Percentiles rank a stretch among this genome's conserved stretches.
These are phyloP conservation scores for Xanthia togata DNA, from an alignment of 2,888 invertebrate species.

Conservation along the genomic window DNA sequence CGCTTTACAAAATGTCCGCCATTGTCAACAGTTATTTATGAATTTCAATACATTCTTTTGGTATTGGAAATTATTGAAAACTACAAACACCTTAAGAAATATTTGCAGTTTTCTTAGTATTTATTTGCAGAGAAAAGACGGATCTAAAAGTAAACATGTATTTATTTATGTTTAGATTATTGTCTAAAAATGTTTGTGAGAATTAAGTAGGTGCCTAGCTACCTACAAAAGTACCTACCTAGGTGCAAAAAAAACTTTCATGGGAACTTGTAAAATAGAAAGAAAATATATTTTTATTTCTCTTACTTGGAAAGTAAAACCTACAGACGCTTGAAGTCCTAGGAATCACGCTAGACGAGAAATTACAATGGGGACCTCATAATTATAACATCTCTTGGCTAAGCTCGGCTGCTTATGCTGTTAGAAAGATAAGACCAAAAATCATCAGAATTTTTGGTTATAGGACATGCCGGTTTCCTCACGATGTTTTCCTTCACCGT, in stretches of 20 bases:
- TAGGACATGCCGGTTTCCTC: too few species aligned
- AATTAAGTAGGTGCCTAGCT: background rate
- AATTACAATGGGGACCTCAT: too few species aligned
- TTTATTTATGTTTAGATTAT: background rate
- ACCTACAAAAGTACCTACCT: background rate
- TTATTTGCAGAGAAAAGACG: slow-evolving; percentile 1
- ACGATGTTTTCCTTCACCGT: too few species aligned
- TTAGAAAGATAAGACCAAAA: too few species aligned
- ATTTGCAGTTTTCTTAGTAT: slow-evolving; percentile 24
- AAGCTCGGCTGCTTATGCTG: too few species aligned
- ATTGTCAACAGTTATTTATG: slow-evolving; percentile 76
- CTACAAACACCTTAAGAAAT: slow-evolving; percentile 40
- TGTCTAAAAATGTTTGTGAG: background rate
- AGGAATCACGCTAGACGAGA: too few species aligned
- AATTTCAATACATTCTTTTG: slow-evolving; percentile 63
- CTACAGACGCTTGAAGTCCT: too few species aligned
- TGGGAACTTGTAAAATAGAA: background rate
- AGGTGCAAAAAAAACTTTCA: background rate
- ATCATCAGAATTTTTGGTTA: too few species aligned
- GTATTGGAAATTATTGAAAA: slow-evolving; percentile 51
- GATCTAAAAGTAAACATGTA: slow-evolving; percentile 4
- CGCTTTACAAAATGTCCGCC: slow-evolving; percentile 63
- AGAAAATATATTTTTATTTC: too few species aligned
- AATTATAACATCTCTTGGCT: too few species aligned
- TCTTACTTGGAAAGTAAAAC: too few species aligned